phyloP scores from a whole-genome alignment of 1,140 invertebrate genomes.

The Drosophila baimaii region DNA sequence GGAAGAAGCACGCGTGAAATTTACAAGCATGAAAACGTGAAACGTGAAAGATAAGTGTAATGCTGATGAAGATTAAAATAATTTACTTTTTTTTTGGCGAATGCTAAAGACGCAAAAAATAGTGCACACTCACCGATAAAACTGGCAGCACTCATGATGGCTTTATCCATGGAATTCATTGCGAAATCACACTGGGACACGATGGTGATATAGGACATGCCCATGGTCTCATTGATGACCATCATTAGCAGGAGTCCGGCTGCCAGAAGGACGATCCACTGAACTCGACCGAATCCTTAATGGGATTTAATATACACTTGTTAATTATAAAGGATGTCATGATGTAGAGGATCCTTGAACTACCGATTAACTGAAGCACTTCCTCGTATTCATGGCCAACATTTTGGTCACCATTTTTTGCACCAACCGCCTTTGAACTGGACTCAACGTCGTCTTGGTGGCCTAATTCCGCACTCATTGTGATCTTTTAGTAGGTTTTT shows the following conservation, averaged over 20 bases:
- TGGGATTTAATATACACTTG: background rate
- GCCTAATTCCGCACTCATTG: slow-evolving; percentile 29
- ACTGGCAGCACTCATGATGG: slow-evolving; percentile 74
- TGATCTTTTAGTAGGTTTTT: slow-evolving; percentile 8
- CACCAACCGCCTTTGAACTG: slow-evolving; percentile 15
- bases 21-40: slow-evolving; percentile 3
- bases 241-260: slow-evolving; percentile 76
- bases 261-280: slow-evolving; percentile 68
- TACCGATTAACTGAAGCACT: slow-evolving; percentile 66
- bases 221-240: slow-evolving; percentile 82
- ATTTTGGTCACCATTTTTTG: slow-evolving; percentile 7
- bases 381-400: slow-evolving; percentile 68
- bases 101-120: background rate
- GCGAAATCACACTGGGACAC: slow-evolving; percentile 84
- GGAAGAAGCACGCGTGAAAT: background rate
- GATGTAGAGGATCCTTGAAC: background rate
- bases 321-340: background rate
- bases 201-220: slow-evolving; percentile 80
- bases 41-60: slow-evolving; percentile 11
- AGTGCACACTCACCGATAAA: slow-evolving; percentile 74
- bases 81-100: too few species aligned
- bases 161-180: slow-evolving; percentile 78
- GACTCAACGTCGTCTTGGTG: slow-evolving; percentile 44
- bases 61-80: slow-evolving; percentile 1
- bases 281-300: slow-evolving; percentile 69